These are phyloP conservation scores for Plecturocebus donacophilus DNA, from an alignment of 2,113 vertebrate genomes.

Conservation along the genomic window DNA sequence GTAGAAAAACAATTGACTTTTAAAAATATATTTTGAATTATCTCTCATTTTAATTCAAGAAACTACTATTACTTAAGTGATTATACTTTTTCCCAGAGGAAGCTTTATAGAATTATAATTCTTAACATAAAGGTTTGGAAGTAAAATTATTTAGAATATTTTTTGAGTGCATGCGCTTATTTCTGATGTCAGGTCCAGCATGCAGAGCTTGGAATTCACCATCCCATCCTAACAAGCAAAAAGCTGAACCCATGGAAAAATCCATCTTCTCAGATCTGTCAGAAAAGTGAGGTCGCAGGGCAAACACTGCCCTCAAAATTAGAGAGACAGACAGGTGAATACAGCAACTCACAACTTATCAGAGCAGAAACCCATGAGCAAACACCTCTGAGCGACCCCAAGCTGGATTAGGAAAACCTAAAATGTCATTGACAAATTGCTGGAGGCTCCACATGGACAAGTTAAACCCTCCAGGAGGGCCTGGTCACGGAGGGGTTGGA, in stretches of 20 bases:
- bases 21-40: not conserved
- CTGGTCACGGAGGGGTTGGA: not conserved
- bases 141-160: not conserved
- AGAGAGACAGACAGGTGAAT: not conserved
- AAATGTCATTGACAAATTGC: not conserved
- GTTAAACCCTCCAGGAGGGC: not conserved
- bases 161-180: not conserved
- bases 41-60: slow-evolving; percentile 1
- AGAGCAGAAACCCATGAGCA: not conserved
- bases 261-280: not conserved
- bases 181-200: not conserved
- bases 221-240: not conserved
- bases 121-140: not conserved
- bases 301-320: not conserved
- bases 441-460: not conserved
- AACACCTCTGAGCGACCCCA: not conserved
- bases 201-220: not conserved
- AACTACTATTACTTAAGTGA: not conserved
- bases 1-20: not conserved
- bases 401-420: not conserved
- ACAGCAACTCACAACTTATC: not conserved
- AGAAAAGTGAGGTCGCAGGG: not conserved
- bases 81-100: not conserved
- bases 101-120: not conserved
- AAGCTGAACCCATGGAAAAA: not conserved